phyloP scores from a whole-genome alignment of 1,140 invertebrate genomes.

The Drosophila erecta region DNA sequence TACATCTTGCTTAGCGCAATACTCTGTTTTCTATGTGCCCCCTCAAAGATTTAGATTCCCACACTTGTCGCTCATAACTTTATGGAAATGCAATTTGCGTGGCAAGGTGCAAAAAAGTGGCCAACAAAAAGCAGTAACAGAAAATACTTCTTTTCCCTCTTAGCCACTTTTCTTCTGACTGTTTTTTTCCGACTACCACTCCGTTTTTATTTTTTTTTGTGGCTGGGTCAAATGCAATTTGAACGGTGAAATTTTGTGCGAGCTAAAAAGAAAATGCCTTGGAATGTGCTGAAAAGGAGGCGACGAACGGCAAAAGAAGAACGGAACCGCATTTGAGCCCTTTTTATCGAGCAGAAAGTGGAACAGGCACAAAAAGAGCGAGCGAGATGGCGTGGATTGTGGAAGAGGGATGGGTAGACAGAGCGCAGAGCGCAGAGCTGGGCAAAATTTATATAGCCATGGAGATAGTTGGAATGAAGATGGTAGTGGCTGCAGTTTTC shows the following conservation, averaged over 20 bases:
- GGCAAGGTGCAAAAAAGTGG: constrained; percentile 65
- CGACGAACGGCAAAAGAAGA: constrained; percentile 59
- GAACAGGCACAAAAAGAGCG: constrained; percentile 44
- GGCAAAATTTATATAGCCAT: constrained; percentile 58
- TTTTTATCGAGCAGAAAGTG: constrained; percentile 77
- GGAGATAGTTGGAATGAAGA: constrained; percentile 54
- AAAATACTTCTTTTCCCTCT: constrained; percentile 67
- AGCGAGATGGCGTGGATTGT: constrained; percentile 9
- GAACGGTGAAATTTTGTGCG: constrained; percentile 57
- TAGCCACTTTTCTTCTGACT: constrained; percentile 34
- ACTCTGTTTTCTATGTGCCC: constrained; percentile 26
- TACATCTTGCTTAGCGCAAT: constrained; percentile 45
- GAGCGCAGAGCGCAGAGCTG: constrained; percentile 7
- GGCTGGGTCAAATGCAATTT: constrained; percentile 57
- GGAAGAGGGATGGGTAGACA: not conserved
- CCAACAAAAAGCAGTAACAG: constrained; percentile 54
- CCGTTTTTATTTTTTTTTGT: constrained; percentile 14
- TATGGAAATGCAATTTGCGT: constrained; percentile 65
- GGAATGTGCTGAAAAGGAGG: constrained; percentile 59
- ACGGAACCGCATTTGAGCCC: constrained; percentile 80
- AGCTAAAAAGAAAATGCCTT: constrained; percentile 49
- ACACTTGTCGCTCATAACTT: constrained; percentile 82
- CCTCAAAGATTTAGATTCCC: constrained; percentile 67
- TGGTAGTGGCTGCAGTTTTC: constrained; percentile 62
- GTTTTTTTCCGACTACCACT: constrained; percentile 8